Evolutionary conservation across 1,140 invertebrate species (phyloP).

Genomic region (Drosophila nigromelanica): DNA sequence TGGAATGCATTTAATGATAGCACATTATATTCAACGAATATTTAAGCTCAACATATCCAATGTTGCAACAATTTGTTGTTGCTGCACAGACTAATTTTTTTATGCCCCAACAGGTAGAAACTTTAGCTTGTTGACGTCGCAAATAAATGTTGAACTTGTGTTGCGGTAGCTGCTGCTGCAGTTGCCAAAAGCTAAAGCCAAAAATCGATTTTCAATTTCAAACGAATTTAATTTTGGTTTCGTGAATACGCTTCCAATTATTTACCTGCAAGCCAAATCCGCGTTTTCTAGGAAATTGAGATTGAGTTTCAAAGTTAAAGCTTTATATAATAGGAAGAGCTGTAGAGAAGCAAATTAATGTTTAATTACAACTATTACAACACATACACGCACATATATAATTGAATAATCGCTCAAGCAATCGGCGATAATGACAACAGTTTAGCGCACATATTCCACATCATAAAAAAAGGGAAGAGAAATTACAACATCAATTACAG

Average conservation of each 20-base stretch:
- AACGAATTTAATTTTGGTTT: too few relatives aligned
- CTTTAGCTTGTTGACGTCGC: background rate
- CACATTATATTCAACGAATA: background rate
- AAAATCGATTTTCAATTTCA: conserved; percentile 7
- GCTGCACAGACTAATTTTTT: background rate
- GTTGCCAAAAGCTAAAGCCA: background rate
- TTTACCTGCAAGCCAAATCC: background rate
- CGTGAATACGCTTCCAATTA: too few relatives aligned
- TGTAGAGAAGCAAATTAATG: background rate
- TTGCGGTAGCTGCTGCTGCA: background rate
- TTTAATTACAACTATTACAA: background rate
- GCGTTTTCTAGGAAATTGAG: background rate
- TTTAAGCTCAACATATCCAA: background rate
- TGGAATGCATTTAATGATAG: conserved; percentile 18
- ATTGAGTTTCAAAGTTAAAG: too few relatives aligned
- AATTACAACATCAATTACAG: conserved; percentile 61
- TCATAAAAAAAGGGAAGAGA: conserved; percentile 49
- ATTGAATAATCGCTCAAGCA: conserved; percentile 63
- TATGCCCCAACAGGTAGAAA: background rate
- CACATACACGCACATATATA: conserved; percentile 24
- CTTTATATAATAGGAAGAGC: too few relatives aligned
- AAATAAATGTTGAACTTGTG: background rate
- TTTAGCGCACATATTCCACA: conserved; percentile 66
- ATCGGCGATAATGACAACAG: conserved; percentile 73
- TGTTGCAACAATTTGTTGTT: background rate